phyloP scores from a whole-genome alignment of 1,140 invertebrate genomes.

The Apis florea region DNA sequence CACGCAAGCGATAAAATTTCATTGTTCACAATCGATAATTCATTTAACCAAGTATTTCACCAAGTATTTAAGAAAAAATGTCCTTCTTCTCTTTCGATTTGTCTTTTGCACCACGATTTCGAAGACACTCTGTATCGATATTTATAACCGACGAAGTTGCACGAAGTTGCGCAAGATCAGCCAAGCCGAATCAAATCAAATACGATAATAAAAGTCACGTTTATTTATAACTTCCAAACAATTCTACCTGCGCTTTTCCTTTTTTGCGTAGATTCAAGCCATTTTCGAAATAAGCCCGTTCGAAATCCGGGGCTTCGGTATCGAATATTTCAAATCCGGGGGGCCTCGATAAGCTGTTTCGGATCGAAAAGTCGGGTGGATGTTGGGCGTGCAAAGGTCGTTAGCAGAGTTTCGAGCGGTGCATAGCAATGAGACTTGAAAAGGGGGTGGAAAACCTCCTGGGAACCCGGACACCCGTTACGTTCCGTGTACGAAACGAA shows the following conservation, averaged over 20 bases:
- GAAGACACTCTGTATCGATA: too few species aligned
- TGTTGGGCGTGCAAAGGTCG: slow-evolving; percentile 72
- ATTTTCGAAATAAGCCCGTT: background rate
- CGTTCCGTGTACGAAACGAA: slow-evolving; percentile 55
- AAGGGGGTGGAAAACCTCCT: slow-evolving; percentile 74
- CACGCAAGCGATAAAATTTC: too few species aligned
- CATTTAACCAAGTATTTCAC: too few species aligned
- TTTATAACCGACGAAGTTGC: too few species aligned
- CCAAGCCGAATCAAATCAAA: too few species aligned
- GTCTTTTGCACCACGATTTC: too few species aligned
- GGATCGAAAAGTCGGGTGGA: slow-evolving; percentile 48
- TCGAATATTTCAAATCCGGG: slow-evolving; percentile 52
- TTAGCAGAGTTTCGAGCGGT: slow-evolving; percentile 76
- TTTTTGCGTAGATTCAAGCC: background rate
- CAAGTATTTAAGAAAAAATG: too few species aligned
- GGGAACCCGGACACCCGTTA: slow-evolving; percentile 77
- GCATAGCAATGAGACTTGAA: slow-evolving; percentile 77
- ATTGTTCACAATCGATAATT: too few species aligned
- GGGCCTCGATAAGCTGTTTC: slow-evolving; percentile 48
- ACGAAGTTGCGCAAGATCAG: too few species aligned
- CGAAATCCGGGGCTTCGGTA: background rate
- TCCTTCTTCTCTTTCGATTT: too few species aligned
- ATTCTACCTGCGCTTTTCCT: too few species aligned
- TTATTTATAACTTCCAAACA: background rate
- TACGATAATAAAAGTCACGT: background rate